Evolutionary conservation across 2,113 vertebrate genomes (phyloP).

Genomic region (Protomyctophum bolini): DNA sequence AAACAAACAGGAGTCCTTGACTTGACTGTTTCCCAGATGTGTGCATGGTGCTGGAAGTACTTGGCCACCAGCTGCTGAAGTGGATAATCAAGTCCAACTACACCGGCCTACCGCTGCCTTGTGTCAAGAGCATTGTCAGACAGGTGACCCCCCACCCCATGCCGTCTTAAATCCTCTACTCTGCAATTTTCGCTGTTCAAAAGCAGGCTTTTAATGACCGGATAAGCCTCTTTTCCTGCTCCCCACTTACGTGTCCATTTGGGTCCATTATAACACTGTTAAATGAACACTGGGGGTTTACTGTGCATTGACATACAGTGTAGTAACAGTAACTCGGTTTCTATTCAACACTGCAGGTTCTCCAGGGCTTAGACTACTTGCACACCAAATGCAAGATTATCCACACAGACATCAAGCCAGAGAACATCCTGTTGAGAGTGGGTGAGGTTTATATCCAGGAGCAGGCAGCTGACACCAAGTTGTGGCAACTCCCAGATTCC

Average conservation of each 20-base stretch:
- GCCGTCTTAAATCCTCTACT: neutral
- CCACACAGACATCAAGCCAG: slow-evolving; percentile 95
- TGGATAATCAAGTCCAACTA: slow-evolving; percentile 98
- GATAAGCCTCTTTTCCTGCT: slow-evolving; percentile 18
- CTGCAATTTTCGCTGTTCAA: neutral
- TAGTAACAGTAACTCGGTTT: neutral
- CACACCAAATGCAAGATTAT: slow-evolving; percentile 98
- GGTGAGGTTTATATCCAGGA: slow-evolving; percentile 88
- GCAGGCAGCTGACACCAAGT: slow-evolving; percentile 87
- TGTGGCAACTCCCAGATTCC: slow-evolving; percentile 90
- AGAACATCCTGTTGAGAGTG: slow-evolving; percentile 93
- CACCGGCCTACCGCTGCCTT: slow-evolving; percentile 91
- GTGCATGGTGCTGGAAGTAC: slow-evolving; percentile 97
- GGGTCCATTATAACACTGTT: too few relatives aligned
- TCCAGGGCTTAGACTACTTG: slow-evolving; percentile 94
- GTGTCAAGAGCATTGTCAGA: slow-evolving; percentile 92
- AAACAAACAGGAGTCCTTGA: slow-evolving; percentile 5
- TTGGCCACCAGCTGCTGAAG: slow-evolving; percentile 93
- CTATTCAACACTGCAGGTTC: slow-evolving; percentile 78
- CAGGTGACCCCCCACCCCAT: slow-evolving; percentile 80
- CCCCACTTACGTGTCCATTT: neutral
- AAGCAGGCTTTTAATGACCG: slow-evolving; percentile 5
- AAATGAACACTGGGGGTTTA: too few relatives aligned
- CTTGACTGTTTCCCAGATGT: slow-evolving; percentile 81
- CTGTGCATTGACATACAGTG: slow-evolving; percentile 3